Evolutionary conservation across 2,888 invertebrate species (phyloP).

Genomic region (Steromphala cineraria): DNA sequence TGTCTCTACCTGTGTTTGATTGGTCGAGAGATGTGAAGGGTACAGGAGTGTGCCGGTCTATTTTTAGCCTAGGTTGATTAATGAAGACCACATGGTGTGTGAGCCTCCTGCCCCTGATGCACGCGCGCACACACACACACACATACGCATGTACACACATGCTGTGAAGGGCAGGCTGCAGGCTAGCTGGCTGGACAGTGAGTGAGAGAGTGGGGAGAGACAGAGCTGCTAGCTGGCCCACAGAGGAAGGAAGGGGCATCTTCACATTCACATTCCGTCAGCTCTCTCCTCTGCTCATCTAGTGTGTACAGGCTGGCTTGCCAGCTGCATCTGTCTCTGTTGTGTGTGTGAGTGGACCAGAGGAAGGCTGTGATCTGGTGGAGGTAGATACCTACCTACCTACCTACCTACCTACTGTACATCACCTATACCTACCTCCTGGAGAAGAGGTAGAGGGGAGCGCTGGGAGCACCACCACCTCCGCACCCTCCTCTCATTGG

Average conservation of each 20-base stretch:
- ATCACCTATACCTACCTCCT: too few relatives aligned
- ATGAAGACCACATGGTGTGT: constrained; percentile 19
- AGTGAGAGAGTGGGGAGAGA: not conserved
- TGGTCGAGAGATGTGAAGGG: not conserved
- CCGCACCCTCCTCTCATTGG: constrained; percentile 26
- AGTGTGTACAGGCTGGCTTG: too few relatives aligned
- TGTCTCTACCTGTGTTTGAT: not conserved
- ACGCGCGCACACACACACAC: too few relatives aligned
- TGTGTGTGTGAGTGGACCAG: too few relatives aligned
- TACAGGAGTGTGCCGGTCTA: constrained; percentile 2
- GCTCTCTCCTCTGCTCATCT: too few relatives aligned
- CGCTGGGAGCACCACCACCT: constrained; percentile 9
- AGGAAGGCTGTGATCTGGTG: too few relatives aligned
- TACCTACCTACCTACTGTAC: not conserved
- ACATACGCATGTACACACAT: too few relatives aligned
- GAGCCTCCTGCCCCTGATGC: too few relatives aligned
- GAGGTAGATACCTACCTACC: not conserved
- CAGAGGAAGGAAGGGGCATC: too few relatives aligned
- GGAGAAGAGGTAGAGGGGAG: not conserved
- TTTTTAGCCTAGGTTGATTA: not conserved
- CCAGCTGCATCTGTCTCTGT: too few relatives aligned
- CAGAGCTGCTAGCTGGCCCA: too few relatives aligned
- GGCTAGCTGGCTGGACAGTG: not conserved
- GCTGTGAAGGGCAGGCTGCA: not conserved
- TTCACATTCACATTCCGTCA: too few relatives aligned